Evolutionary conservation across 2,888 invertebrate species (phyloP).

Genomic region (Torymus aiolomorphi): DNA sequence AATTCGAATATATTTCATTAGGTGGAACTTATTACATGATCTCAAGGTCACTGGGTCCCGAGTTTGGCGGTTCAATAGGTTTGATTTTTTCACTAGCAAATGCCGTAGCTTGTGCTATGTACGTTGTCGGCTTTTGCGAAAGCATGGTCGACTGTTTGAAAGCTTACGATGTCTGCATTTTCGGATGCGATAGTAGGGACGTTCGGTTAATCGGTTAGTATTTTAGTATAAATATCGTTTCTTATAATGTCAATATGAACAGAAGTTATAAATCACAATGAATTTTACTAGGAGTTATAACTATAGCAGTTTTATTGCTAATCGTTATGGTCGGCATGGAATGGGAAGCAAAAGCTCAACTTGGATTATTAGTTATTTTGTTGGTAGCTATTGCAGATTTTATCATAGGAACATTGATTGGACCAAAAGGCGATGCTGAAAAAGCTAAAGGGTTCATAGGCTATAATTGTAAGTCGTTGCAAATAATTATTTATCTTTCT

Average conservation of each 20-base stretch:
- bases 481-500: not conserved
- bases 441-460: constrained; percentile 91
- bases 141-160: constrained; percentile 85
- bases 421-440: constrained; percentile 84
- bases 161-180: constrained; percentile 78
- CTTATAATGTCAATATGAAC: too few species aligned
- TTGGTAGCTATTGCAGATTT: constrained; percentile 92
- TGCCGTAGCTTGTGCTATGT: constrained; percentile 97
- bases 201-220: constrained; percentile 71
- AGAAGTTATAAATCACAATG: too few species aligned
- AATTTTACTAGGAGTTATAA: constrained; percentile 75
- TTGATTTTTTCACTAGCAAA: constrained; percentile 97
- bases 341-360: constrained; percentile 97
- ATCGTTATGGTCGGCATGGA: constrained; percentile 97
- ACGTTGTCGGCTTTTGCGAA: constrained; percentile 98
- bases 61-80: constrained; percentile 97
- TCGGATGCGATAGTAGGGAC: constrained; percentile 82
- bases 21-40: constrained; percentile 99
- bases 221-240: not conserved
- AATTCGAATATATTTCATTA: constrained; percentile 68
- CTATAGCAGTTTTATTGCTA: constrained; percentile 87
- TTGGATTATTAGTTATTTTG: constrained; percentile 88
- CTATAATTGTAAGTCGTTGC: constrained; percentile 84
- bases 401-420: constrained; percentile 89
- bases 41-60: constrained; percentile 96